Percentiles rank a stretch among this genome's conserved stretches.
These are phyloP conservation scores for Cancer borealis DNA, from an alignment of 2,888 invertebrate genomes.

Conservation along the genomic window DNA sequence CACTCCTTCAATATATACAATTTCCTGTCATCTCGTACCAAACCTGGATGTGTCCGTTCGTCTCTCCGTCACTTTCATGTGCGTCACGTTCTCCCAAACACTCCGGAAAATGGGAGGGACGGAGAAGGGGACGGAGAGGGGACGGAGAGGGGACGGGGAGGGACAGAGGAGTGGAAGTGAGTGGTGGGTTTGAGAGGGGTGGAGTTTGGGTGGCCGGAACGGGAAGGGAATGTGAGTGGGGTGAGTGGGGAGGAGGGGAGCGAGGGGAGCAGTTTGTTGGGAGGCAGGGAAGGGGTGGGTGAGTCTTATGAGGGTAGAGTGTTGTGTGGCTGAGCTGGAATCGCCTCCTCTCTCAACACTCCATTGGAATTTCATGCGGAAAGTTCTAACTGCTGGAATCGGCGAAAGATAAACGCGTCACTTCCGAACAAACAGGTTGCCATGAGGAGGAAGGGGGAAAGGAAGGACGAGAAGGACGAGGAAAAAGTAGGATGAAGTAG, in stretches of 20 bases:
- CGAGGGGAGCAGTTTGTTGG: not conserved
- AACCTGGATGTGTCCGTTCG: not conserved
- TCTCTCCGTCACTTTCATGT: slow-evolving; percentile 7
- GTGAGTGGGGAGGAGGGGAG: not conserved
- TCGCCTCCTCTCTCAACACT: slow-evolving; percentile 21
- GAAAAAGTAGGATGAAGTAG: not conserved
- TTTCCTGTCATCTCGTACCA: not conserved
- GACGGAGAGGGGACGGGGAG: not conserved
- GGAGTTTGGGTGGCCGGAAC: not conserved
- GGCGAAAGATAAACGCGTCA: not conserved
- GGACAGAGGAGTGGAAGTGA: not conserved
- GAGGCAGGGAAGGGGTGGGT: not conserved
- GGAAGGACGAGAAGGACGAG: not conserved
- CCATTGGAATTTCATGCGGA: slow-evolving; percentile 9
- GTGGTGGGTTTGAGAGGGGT: not conserved
- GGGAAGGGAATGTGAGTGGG: not conserved
- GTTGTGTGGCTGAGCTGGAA: not conserved
- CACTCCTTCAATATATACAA: not conserved
- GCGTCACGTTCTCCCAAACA: slow-evolving; percentile 5
- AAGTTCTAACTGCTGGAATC: not conserved
- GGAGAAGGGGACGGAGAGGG: not conserved
- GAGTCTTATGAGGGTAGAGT: not conserved
- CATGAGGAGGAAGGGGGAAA: not conserved
- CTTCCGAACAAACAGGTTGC: not conserved
- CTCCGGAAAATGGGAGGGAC: not conserved